Evolutionary conservation across 2,797 vertebrate species (phyloP).

Genomic region (Muraenolepis orangiensis): DNA sequence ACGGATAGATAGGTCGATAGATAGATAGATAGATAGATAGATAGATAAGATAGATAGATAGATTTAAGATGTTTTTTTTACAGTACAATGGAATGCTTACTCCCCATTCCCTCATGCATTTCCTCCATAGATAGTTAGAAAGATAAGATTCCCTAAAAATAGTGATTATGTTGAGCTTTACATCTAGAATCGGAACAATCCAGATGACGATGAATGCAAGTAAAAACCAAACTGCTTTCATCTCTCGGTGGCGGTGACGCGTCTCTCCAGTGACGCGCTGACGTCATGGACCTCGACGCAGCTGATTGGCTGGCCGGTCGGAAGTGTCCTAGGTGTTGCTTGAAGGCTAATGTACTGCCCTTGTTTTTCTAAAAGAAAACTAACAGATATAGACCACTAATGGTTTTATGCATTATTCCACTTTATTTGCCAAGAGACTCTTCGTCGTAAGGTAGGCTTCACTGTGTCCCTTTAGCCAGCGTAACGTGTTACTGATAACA

Average conservation of each 20-base stretch:
- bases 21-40: too few species aligned
- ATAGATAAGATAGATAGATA: too few species aligned
- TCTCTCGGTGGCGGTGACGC: neutral
- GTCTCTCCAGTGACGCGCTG: constrained; percentile 15
- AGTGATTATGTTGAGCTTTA: neutral
- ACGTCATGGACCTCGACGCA: constrained; percentile 37
- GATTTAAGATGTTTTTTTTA: too few species aligned
- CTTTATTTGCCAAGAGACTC: neutral
- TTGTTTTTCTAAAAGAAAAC: neutral
- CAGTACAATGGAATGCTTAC: too few species aligned
- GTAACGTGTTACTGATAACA: neutral
- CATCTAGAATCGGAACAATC: too few species aligned
- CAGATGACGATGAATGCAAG: too few species aligned
- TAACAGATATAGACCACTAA: neutral
- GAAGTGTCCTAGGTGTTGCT: constrained; percentile 32
- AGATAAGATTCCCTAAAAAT: too few species aligned
- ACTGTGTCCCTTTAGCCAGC: neutral
- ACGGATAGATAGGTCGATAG: too few species aligned
- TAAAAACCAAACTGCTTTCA: too few species aligned
- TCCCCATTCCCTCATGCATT: too few species aligned
- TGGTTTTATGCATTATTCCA: neutral
- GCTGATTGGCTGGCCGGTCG: constrained; percentile 39
- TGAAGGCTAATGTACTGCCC: constrained; percentile 11
- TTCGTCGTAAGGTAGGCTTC: constrained; percentile 30
- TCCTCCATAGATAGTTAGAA: too few species aligned